These are phyloP conservation scores for Acipenser transmontanus DNA, from an alignment of 2,797 vertebrate species.

Conservation along the genomic window DNA sequence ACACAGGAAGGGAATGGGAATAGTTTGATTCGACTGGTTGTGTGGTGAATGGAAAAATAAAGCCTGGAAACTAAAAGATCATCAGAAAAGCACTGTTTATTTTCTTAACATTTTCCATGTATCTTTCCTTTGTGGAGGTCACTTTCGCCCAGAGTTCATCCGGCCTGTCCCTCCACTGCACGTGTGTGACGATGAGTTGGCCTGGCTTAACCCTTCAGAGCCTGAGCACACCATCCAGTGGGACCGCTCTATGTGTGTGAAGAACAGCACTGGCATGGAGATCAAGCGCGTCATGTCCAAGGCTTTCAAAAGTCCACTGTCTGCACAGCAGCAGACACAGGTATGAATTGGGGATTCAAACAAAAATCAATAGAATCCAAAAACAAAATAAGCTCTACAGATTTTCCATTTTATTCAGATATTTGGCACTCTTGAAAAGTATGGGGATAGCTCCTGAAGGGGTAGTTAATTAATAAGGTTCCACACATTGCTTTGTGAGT, in stretches of 20 bases:
- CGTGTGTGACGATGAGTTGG: conserved; percentile 89
- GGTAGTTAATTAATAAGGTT: too few species aligned
- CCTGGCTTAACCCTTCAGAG: conserved; percentile 90
- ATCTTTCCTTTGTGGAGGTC: conserved; percentile 61
- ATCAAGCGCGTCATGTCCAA: conserved; percentile 97
- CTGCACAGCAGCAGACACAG: conserved; percentile 89
- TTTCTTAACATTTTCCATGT: background rate
- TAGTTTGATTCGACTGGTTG: too few species aligned
- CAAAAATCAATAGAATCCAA: too few species aligned
- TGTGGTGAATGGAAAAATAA: too few species aligned
- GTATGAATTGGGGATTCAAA: conserved; percentile 37
- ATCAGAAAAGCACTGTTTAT: background rate
- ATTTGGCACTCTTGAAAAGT: too few species aligned
- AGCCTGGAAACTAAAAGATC: too few species aligned
- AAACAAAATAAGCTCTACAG: too few species aligned
- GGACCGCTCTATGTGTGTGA: conserved; percentile 96
- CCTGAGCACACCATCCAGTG: conserved; percentile 88
- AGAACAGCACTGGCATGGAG: conserved; percentile 89
- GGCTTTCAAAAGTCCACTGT: conserved; percentile 95
- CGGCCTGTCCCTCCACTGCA: conserved; percentile 88
- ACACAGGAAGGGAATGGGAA: too few species aligned
- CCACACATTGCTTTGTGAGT: too few species aligned
- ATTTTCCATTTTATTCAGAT: too few species aligned
- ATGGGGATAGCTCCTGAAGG: too few species aligned
- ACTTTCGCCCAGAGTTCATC: conserved; percentile 94